Conservation (phyloP, 2,797 vertebrate species). For the Rhinophrynus dorsalis region DNA sequence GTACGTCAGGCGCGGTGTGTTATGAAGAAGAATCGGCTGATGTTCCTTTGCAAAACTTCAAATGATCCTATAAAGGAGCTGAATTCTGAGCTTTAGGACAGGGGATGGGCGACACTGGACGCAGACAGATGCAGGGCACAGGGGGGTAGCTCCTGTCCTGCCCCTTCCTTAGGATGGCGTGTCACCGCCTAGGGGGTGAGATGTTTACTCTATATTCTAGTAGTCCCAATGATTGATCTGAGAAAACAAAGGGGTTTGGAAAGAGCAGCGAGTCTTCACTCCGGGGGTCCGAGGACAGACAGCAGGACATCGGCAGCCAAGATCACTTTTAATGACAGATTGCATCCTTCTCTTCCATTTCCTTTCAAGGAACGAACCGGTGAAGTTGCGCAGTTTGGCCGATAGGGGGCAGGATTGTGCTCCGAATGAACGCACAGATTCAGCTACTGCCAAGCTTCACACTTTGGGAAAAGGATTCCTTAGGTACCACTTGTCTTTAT, state of each 20-base stretch:
- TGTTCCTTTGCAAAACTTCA: too few relatives aligned
- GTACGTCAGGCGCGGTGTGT: too few relatives aligned
- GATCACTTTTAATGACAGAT: background rate
- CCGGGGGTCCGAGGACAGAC: conserved; percentile 7
- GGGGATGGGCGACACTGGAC: background rate
- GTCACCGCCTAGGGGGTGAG: conserved; percentile 16
- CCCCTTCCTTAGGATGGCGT: conserved; percentile 1
- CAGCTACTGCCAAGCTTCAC: background rate
- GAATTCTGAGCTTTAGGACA: background rate
- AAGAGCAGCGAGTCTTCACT: background rate
- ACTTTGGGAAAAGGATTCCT: background rate
- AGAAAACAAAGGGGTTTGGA: conserved; percentile 32
- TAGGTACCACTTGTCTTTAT: conserved; percentile 5
- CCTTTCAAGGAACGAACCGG: background rate
- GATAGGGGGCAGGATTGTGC: conserved; percentile 35
- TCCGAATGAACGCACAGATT: conserved; percentile 1
- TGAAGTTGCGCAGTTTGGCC: background rate
- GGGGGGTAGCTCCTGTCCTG: background rate
- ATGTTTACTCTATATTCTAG: conserved; percentile 26
- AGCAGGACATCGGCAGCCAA: conserved; percentile 7
- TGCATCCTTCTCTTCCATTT: background rate
- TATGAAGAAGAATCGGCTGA: too few relatives aligned
- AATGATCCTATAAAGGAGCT: too few relatives aligned
- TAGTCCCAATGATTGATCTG: conserved; percentile 24
- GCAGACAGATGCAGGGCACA: background rate